These are phyloP conservation scores for Saguinus imperator DNA, from an alignment of 2,113 vertebrate species.

Conservation along the genomic window DNA sequence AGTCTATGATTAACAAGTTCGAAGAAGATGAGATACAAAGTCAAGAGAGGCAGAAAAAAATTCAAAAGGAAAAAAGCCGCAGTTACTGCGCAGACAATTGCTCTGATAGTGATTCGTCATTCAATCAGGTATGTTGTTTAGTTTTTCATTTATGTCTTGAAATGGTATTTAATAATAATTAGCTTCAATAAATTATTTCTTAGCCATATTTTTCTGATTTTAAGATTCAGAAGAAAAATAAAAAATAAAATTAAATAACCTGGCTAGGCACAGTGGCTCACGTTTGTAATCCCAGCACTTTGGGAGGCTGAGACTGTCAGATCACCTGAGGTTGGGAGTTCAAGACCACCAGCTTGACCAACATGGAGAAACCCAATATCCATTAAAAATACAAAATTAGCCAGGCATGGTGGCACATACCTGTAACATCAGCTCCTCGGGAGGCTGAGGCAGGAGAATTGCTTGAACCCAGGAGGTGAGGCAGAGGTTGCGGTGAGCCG, in stretches of 20 bases:
- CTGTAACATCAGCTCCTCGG: too few relatives aligned
- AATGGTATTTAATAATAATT: not conserved
- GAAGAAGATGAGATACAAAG: slow-evolving; percentile 91
- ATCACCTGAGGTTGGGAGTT: too few relatives aligned
- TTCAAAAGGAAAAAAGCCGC: slow-evolving; percentile 82
- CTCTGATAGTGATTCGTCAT: slow-evolving; percentile 97
- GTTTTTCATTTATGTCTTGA: not conserved
- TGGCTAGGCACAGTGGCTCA: not conserved
- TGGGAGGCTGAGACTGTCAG: too few relatives aligned
- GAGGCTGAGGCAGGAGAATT: too few relatives aligned
- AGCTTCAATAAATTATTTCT: not conserved
- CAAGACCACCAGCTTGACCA: too few relatives aligned
- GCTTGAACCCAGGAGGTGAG: too few relatives aligned
- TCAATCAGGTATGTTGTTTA: slow-evolving; percentile 90
- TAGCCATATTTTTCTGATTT: not conserved
- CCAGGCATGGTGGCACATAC: too few relatives aligned
- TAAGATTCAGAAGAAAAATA: slow-evolving; percentile 22
- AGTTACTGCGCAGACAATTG: slow-evolving; percentile 91
- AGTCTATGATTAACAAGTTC: slow-evolving; percentile 92
- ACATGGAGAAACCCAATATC: too few relatives aligned
- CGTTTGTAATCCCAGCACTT: too few relatives aligned
- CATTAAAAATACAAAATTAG: too few relatives aligned
- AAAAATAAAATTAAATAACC: not conserved
- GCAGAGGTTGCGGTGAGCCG: too few relatives aligned
- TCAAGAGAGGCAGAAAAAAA: slow-evolving; percentile 87